Evolutionary conservation across 2,797 vertebrate genomes (phyloP).

Genomic region (Benthosema pterotum): DNA sequence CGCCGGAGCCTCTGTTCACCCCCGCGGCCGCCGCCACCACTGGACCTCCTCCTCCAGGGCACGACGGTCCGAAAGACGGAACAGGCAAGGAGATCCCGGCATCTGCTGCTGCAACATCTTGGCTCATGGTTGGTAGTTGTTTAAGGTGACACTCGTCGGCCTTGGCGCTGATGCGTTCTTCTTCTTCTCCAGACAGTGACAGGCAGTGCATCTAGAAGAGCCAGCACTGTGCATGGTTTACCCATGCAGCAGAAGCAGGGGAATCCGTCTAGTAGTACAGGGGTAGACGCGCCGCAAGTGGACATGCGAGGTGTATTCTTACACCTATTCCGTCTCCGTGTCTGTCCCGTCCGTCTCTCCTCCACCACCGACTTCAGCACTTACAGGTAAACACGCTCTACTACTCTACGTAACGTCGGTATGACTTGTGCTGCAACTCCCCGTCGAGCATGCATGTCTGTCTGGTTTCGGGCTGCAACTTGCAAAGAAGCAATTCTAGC

Average conservation of each 20-base stretch:
- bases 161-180: slow-evolving; percentile 42
- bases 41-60: no score
- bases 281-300: neutral
- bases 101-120: no score
- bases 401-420: neutral
- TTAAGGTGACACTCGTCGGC: slow-evolving; percentile 38
- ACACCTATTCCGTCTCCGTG: no score
- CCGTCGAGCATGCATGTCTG: slow-evolving; percentile 59
- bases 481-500: neutral
- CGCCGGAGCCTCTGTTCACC: slow-evolving; percentile 16
- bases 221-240: slow-evolving; percentile 62
- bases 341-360: neutral
- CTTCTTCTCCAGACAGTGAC: slow-evolving; percentile 2
- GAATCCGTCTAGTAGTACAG: no score
- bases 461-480: slow-evolving; percentile 24
- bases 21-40: no score
- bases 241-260: slow-evolving; percentile 28
- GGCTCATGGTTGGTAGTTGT: slow-evolving; percentile 74
- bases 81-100: slow-evolving; percentile 82
- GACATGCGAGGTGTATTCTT: slow-evolving; percentile 37
- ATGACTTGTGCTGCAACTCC: slow-evolving; percentile 30
- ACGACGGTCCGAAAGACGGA: slow-evolving; percentile 64
- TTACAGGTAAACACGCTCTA: slow-evolving; percentile 34
- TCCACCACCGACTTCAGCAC: slow-evolving; percentile 16
- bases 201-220: slow-evolving; percentile 66